Evolutionary conservation across 2,113 vertebrate genomes (phyloP).

Genomic region (Pseudorasbora parva): DNA sequence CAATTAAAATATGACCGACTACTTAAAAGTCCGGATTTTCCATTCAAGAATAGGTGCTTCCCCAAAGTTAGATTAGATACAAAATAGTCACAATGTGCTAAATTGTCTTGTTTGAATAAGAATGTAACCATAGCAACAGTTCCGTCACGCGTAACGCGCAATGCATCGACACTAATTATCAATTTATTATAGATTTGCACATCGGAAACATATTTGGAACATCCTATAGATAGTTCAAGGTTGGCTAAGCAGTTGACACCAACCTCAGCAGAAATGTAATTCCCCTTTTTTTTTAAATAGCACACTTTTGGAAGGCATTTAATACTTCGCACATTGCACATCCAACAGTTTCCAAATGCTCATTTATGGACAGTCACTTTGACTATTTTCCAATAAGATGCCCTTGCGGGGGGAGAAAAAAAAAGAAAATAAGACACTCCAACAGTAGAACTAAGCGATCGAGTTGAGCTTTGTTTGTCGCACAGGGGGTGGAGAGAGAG

Average conservation of each 20-base stretch:
- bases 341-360: neutral
- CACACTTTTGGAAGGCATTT: neutral
- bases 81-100: neutral
- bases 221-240: neutral
- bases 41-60: neutral
- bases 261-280: neutral
- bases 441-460: constrained; percentile 84
- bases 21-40: neutral
- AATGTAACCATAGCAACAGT: constrained; percentile 23
- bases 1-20: neutral
- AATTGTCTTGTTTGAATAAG: neutral
- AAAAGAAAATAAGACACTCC: constrained; percentile 68
- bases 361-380: neutral
- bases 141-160: neutral
- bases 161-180: neutral
- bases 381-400: neutral
- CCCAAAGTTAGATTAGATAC: neutral
- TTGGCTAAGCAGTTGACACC: neutral
- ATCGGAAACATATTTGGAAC: neutral
- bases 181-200: neutral
- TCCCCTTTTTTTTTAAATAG: neutral
- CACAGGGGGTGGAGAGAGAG: constrained; percentile 73
- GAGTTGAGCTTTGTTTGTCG: constrained; percentile 85
- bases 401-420: constrained; percentile 12
- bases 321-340: neutral